A percentile compares a stretch with the other conserved stretches of the same genome.
Evolutionary conservation across 2,888 invertebrate genomes (phyloP).

Genomic region (Plebejus melissa): DNA sequence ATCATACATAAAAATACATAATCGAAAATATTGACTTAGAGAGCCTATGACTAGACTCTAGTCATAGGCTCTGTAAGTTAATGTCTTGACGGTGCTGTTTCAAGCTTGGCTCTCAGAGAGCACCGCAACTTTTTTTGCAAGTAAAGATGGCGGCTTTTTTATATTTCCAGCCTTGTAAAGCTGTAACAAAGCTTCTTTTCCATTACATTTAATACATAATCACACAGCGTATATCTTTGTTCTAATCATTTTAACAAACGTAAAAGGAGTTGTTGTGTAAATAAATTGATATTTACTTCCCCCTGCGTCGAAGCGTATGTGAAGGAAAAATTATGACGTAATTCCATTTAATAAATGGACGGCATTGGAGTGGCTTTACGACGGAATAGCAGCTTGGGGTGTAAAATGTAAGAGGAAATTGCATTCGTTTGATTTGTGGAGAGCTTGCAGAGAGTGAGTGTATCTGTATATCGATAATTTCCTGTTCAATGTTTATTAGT

Average conservation of each 20-base stretch:
- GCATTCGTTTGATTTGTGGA: conserved; percentile 5
- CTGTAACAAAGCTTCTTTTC: neutral
- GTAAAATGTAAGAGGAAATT: conserved; percentile 18
- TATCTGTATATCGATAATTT: neutral
- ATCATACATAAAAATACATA: too few relatives aligned
- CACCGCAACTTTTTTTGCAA: too few relatives aligned
- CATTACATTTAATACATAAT: neutral
- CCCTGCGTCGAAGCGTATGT: conserved; percentile 18
- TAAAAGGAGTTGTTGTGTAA: conserved; percentile 1
- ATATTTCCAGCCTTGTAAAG: too few relatives aligned
- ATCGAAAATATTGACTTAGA: too few relatives aligned
- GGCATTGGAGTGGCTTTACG: conserved; percentile 24
- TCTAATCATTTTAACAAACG: conserved; percentile 15
- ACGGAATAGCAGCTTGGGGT: conserved; percentile 3
- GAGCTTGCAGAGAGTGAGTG: neutral
- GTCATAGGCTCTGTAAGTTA: too few relatives aligned
- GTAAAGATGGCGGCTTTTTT: too few relatives aligned
- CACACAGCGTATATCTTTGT: neutral
- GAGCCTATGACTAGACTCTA: too few relatives aligned
- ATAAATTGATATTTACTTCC: conserved; percentile 3
- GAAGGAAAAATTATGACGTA: conserved; percentile 25
- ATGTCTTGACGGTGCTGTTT: too few relatives aligned
- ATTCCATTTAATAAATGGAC: conserved; percentile 25
- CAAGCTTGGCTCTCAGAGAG: too few relatives aligned
- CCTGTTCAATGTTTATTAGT: neutral